Percentiles rank a stretch among this genome's conserved stretches.
Conservation (phyloP, 2,888 invertebrate species). For the Cylindroiulus punctatus region DNA sequence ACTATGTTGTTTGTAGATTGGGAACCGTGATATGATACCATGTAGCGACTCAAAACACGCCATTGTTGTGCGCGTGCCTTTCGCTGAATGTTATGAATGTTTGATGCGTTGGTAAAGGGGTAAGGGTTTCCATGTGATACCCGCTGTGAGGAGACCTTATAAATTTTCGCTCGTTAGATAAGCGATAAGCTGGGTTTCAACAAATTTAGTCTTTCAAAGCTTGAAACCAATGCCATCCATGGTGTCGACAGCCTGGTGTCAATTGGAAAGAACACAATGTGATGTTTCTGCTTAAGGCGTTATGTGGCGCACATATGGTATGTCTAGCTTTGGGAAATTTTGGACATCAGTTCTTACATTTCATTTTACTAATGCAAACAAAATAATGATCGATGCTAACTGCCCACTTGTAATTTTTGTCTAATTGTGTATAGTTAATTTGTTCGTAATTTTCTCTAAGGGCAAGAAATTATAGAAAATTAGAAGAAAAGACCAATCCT, state of each 20-base stretch:
- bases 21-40: neutral
- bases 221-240: neutral
- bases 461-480: no score
- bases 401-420: no score
- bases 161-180: neutral
- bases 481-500: no score
- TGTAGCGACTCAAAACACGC: neutral
- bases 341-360: no score
- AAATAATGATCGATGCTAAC: no score
- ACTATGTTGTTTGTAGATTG: conserved; percentile 16
- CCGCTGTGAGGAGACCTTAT: neutral
- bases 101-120: conserved; percentile 2
- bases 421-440: no score
- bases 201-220: neutral
- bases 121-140: neutral
- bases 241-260: neutral
- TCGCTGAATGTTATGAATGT: neutral
- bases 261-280: neutral
- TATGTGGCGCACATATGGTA: no score
- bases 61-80: neutral
- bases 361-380: no score
- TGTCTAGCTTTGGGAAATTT: no score
- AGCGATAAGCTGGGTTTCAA: neutral
- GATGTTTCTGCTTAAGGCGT: no score
- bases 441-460: no score